Conservation (phyloP, 1,140 invertebrate species). For the Branchinecta lynchi region DNA sequence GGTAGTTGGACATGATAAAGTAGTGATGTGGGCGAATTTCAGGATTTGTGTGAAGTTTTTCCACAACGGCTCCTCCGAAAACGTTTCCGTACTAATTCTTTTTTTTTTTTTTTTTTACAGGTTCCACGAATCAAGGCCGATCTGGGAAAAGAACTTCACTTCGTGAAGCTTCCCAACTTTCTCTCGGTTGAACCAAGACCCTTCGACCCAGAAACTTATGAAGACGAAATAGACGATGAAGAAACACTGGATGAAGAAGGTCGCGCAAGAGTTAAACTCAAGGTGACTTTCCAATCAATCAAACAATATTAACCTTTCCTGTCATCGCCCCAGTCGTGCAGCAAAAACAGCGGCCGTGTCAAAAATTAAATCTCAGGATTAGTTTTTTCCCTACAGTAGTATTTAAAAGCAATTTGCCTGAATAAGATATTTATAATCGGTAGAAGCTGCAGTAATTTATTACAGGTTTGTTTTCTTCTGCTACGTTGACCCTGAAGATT, state of each 20-base stretch:
- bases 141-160: conserved; percentile 78
- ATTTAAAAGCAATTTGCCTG: too few species aligned
- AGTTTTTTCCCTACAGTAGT: too few species aligned
- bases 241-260: conserved; percentile 97
- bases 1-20: neutral
- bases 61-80: neutral
- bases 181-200: conserved; percentile 80
- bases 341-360: too few species aligned
- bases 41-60: neutral
- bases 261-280: conserved; percentile 45
- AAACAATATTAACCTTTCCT: too few species aligned
- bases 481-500: too few species aligned
- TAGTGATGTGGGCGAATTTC: neutral
- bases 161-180: conserved; percentile 87
- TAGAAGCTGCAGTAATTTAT: too few species aligned
- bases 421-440: too few species aligned
- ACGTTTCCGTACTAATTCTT: neutral
- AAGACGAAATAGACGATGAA: conserved; percentile 98
- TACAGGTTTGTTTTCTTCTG: too few species aligned
- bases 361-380: too few species aligned
- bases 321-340: too few species aligned
- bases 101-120: neutral
- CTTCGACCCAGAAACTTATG: conserved; percentile 86
- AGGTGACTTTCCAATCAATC: neutral
- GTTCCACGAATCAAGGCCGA: conserved; percentile 82